These are phyloP conservation scores for Botia kubotai DNA, from an alignment of 2,797 vertebrate genomes.

Conservation along the genomic window DNA sequence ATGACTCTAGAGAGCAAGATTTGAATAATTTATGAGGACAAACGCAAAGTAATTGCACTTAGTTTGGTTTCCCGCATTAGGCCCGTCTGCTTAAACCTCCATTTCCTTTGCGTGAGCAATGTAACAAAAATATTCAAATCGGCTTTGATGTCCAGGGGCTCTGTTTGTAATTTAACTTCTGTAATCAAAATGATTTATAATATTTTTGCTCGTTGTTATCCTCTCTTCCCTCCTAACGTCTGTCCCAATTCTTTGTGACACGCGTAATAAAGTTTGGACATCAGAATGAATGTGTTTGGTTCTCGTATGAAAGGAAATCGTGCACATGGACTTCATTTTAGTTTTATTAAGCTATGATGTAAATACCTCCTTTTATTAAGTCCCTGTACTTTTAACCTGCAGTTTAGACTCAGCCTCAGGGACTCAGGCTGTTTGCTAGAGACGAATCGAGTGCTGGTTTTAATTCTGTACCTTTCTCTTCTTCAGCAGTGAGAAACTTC, in stretches of 20 bases:
- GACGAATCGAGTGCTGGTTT: not conserved
- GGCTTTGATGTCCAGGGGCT: conserved; percentile 48
- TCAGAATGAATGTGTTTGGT: conserved; percentile 33
- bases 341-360: conserved; percentile 17
- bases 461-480: not conserved
- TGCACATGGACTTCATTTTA: not conserved
- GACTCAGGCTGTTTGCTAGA: not conserved
- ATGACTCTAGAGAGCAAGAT: conserved; percentile 66
- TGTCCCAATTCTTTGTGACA: not conserved
- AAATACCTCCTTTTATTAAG: conserved; percentile 14
- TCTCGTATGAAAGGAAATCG: not conserved
- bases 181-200: conserved; percentile 36
- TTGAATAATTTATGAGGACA: conserved; percentile 82
- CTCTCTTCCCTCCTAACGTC: not conserved
- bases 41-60: conserved; percentile 75
- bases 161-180: conserved; percentile 10
- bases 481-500: conserved; percentile 82
- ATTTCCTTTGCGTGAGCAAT: conserved; percentile 64
- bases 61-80: conserved; percentile 68
- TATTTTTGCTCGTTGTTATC: not conserved
- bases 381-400: not conserved
- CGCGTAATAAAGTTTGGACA: conserved; percentile 26
- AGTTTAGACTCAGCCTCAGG: not conserved
- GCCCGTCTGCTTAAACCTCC: conserved; percentile 58
- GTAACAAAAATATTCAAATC: conserved; percentile 60